phyloP scores from a whole-genome alignment of 1,140 invertebrate genomes.

The Teleopsis dalmanni region DNA sequence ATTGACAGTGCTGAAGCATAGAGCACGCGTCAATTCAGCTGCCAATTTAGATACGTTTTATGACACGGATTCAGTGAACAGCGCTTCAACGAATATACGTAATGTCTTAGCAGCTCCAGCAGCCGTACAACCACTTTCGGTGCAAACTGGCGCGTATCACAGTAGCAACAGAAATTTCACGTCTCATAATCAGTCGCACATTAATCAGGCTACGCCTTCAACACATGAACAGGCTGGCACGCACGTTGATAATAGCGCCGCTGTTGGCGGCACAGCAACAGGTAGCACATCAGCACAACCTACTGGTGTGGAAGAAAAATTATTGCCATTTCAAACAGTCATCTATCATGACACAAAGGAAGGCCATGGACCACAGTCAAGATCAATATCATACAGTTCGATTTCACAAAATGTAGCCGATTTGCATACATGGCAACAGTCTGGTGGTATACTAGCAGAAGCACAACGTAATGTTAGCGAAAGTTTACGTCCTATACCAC shows the following conservation, averaged over 20 bases:
- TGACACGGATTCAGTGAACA: slow-evolving; percentile 28
- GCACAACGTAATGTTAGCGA: slow-evolving; percentile 41
- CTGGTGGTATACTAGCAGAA: slow-evolving; percentile 33
- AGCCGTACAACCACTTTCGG: slow-evolving; percentile 9
- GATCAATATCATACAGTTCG: slow-evolving; percentile 49
- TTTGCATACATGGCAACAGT: slow-evolving; percentile 30
- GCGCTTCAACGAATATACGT: slow-evolving; percentile 34
- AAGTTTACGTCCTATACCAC: slow-evolving; percentile 25
- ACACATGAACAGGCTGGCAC: not conserved
- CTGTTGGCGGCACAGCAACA: not conserved
- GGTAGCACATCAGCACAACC: not conserved
- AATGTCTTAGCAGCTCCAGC: slow-evolving; percentile 33
- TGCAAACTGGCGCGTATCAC: slow-evolving; percentile 18
- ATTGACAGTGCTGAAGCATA: slow-evolving; percentile 7
- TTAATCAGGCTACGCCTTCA: slow-evolving; percentile 15
- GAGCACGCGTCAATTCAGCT: slow-evolving; percentile 1
- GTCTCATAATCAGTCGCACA: slow-evolving; percentile 13
- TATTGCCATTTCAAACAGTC: slow-evolving; percentile 44
- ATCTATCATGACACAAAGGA: slow-evolving; percentile 51
- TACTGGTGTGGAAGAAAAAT: slow-evolving; percentile 17
- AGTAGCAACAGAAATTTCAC: slow-evolving; percentile 12
- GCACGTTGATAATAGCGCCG: slow-evolving; percentile 7
- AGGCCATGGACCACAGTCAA: slow-evolving; percentile 35
- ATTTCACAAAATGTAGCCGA: slow-evolving; percentile 45
- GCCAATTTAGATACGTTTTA: not conserved